These are phyloP conservation scores for Heterodera carotae DNA, from an alignment of 1,140 invertebrate genomes.

Conservation along the genomic window DNA sequence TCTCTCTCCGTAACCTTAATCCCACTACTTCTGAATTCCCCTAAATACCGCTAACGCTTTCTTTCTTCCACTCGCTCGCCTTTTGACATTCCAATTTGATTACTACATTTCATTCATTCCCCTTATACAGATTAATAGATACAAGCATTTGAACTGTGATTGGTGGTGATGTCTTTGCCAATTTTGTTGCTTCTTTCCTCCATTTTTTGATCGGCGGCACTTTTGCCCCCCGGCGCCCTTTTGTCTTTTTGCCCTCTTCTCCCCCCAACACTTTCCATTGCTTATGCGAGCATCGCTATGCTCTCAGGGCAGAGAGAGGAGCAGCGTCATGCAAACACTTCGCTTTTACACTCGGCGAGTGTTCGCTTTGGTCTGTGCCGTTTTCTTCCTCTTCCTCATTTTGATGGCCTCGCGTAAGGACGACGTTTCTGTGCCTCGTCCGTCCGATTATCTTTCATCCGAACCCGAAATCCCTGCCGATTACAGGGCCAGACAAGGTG, in stretches of 20 bases:
- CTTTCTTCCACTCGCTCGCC: too few species aligned
- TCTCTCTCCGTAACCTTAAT: too few species aligned
- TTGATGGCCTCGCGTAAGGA: conserved; percentile 44
- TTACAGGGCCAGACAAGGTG: conserved; percentile 25
- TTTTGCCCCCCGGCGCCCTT: too few species aligned
- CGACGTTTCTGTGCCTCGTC: not conserved
- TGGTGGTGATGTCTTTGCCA: not conserved
- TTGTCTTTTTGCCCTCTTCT: too few species aligned
- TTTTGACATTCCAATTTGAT: not conserved
- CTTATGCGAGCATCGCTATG: conserved; percentile 3
- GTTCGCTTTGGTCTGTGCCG: conserved; percentile 40
- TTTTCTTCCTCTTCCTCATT: conserved; percentile 53
- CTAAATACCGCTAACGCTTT: too few species aligned
- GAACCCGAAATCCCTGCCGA: not conserved
- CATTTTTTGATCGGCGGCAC: too few species aligned
- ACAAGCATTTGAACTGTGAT: too few species aligned
- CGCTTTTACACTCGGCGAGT: conserved; percentile 54
- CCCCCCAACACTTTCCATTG: too few species aligned
- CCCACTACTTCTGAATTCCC: too few species aligned
- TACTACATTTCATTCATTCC: not conserved
- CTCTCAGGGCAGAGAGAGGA: not conserved
- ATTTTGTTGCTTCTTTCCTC: not conserved
- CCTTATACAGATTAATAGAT: not conserved
- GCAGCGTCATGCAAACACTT: conserved; percentile 34
- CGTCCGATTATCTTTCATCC: conserved; percentile 2